phyloP scores from a whole-genome alignment of 2,797 vertebrate genomes.

The Mico argentatus region DNA sequence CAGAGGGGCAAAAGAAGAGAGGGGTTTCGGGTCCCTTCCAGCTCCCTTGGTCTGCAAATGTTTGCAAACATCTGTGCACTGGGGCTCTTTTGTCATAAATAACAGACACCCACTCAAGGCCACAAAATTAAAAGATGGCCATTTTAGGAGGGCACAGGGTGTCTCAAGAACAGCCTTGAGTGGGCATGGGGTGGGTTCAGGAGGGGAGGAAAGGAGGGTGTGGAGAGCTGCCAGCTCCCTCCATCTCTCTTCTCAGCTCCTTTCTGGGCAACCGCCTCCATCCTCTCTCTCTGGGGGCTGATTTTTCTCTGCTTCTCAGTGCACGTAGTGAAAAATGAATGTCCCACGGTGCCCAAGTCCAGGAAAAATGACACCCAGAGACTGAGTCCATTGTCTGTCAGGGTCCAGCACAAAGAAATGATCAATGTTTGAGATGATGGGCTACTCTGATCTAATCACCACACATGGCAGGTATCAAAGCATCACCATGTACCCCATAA shows the following conservation, averaged over 20 bases:
- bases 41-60: neutral
- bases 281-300: neutral
- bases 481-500: neutral
- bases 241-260: neutral
- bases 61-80: neutral
- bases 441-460: no score
- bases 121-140: neutral
- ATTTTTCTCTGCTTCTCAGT: neutral
- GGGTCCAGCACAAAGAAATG: neutral
- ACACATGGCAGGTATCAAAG: no score
- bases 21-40: neutral
- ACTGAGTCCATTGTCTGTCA: neutral
- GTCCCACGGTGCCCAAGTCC: neutral
- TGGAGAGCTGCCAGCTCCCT: neutral
- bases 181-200: neutral
- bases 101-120: neutral
- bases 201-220: neutral
- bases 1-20: neutral
- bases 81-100: neutral
- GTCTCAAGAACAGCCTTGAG: neutral
- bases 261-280: neutral
- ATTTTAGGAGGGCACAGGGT: neutral
- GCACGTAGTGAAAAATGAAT: neutral
- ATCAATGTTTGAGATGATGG: neutral
- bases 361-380: neutral